Conservation (phyloP, 53 echinoderm and acorn worm genomes). For the Mesocentrotus franciscanus region DNA sequence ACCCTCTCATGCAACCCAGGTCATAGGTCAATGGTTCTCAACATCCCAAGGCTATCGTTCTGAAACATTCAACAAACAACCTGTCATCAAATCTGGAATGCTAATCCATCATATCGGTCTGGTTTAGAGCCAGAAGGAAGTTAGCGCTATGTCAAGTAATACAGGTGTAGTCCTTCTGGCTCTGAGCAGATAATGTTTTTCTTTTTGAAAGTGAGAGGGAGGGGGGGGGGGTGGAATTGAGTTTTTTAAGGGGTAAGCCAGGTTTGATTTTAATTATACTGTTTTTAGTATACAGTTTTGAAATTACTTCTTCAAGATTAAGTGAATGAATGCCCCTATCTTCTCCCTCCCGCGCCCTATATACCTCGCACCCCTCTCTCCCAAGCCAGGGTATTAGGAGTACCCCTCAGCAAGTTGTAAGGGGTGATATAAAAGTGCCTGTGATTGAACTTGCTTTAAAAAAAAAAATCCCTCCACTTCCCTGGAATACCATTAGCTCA, state of each 20-base stretch:
- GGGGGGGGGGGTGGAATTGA: background rate
- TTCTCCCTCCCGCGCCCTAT: no score
- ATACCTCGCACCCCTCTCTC: no score
- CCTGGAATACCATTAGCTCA: background rate
- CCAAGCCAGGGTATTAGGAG: no score
- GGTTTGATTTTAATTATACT: no score
- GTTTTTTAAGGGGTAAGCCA: background rate
- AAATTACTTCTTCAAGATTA: background rate
- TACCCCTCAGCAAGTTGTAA: no score
- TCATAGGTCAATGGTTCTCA: slow-evolving; percentile 31
- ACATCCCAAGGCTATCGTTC: slow-evolving; percentile 9
- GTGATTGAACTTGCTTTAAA: background rate
- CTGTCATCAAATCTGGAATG: slow-evolving; percentile 29
- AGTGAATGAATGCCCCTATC: background rate
- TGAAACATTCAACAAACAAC: slow-evolving; percentile 63
- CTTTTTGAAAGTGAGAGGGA: background rate
- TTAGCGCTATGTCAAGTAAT: background rate
- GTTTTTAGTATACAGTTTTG: background rate
- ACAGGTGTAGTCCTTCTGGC: background rate
- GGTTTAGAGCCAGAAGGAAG: background rate
- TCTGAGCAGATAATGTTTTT: background rate
- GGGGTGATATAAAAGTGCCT: background rate
- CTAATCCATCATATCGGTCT: slow-evolving; percentile 34
- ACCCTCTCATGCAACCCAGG: slow-evolving; percentile 45
- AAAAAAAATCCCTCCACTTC: background rate